Conservation (phyloP, 2,113 vertebrate species). For the Lophura nycthemera region DNA sequence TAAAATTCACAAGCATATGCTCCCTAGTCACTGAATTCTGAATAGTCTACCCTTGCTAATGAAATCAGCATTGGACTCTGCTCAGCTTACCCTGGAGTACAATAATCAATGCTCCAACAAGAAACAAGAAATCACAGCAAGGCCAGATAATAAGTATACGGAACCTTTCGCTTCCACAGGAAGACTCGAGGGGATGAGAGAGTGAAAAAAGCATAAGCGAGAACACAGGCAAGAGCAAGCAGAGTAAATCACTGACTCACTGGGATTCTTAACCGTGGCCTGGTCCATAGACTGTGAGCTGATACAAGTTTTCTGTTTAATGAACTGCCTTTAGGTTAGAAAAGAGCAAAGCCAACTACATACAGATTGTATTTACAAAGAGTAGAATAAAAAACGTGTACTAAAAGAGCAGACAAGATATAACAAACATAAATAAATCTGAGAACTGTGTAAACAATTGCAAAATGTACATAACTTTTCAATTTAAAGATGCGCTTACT, state of each 20-base stretch:
- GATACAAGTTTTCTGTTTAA: neutral
- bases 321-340: neutral
- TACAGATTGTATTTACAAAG: neutral
- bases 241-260: neutral
- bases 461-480: neutral
- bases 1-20: neutral
- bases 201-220: neutral
- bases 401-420: neutral
- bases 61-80: neutral
- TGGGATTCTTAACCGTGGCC: neutral
- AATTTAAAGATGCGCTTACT: neutral
- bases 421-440: neutral
- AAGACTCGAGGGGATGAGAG: neutral
- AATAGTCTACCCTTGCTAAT: neutral
- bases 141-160: neutral
- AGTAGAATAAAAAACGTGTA: neutral
- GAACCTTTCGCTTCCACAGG: neutral
- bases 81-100: neutral
- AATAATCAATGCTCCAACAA: neutral
- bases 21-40: neutral
- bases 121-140: neutral
- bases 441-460: neutral
- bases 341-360: neutral
- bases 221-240: rapidly evolving
- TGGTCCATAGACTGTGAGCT: neutral